phyloP scores from a whole-genome alignment of 2,797 vertebrate genomes.

The Enteromius paludinosus region DNA sequence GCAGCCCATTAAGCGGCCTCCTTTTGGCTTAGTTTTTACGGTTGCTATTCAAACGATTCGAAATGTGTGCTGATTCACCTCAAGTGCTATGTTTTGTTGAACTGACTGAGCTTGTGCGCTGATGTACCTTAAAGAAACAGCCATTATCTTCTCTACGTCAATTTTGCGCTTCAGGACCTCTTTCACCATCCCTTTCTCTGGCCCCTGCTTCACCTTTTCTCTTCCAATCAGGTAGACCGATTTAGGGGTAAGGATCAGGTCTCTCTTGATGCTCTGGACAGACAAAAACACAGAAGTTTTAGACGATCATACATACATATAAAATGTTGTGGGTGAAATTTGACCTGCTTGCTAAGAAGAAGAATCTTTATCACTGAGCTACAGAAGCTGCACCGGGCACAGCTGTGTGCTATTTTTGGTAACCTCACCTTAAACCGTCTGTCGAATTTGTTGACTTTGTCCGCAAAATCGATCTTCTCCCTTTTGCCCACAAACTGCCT shows the following conservation, averaged over 20 bases:
- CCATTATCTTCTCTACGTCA: slow-evolving; percentile 90
- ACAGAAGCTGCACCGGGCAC: not conserved
- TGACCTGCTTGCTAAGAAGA: not conserved
- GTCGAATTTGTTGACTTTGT: slow-evolving; percentile 94
- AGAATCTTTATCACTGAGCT: not conserved
- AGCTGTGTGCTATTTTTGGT: not conserved
- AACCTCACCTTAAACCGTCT: slow-evolving; percentile 90
- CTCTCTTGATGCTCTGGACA: slow-evolving; percentile 89
- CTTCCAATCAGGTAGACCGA: slow-evolving; percentile 93
- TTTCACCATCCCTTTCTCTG: slow-evolving; percentile 92
- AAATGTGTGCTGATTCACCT: not conserved
- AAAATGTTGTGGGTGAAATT: not conserved
- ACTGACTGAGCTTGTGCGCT: not conserved
- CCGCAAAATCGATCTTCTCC: slow-evolving; percentile 96
- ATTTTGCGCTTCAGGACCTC: slow-evolving; percentile 93
- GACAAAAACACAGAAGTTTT: not conserved
- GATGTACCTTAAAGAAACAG: slow-evolving; percentile 90
- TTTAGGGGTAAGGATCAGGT: slow-evolving; percentile 93
- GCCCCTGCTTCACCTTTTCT: slow-evolving; percentile 95
- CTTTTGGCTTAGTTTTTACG: not conserved
- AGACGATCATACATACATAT: not conserved
- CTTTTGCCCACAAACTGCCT: slow-evolving; percentile 94
- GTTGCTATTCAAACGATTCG: not conserved
- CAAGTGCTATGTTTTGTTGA: not conserved
- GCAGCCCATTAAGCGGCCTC: not conserved